A percentile compares a stretch with the other conserved stretches of the same genome.
phyloP scores from a whole-genome alignment of 1,140 invertebrate species.

The Megalopta genalis region DNA sequence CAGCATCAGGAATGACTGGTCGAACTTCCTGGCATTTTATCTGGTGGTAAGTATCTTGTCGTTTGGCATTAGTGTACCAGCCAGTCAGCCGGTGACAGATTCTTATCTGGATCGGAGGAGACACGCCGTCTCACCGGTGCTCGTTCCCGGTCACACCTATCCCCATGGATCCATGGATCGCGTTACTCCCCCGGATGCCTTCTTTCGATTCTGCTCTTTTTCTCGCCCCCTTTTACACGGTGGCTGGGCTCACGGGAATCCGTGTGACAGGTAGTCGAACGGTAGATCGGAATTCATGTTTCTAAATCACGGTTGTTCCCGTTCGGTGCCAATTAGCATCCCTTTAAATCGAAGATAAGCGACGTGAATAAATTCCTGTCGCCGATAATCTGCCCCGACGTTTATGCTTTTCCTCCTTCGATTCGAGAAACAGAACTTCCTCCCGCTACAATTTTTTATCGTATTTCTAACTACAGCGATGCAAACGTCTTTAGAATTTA shows the following conservation, averaged over 20 bases:
- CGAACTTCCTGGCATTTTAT: conserved; percentile 71
- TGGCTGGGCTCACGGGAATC: neutral
- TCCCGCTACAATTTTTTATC: neutral
- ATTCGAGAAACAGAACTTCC: too few species aligned
- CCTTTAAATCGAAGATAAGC: neutral
- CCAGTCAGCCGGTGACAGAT: conserved; percentile 72
- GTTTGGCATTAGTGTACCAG: conserved; percentile 64
- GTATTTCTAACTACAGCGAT: neutral
- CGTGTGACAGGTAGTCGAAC: conserved; percentile 33
- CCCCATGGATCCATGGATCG: conserved; percentile 38
- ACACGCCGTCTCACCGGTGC: conserved; percentile 71
- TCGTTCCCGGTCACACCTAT: conserved; percentile 61
- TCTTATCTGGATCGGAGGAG: conserved; percentile 70
- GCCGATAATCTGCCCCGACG: neutral
- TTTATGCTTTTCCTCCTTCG: neutral
- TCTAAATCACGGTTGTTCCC: neutral
- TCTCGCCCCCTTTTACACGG: conserved; percentile 2
- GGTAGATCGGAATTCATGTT: neutral
- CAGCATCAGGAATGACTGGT: conserved; percentile 60
- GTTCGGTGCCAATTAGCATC: neutral
- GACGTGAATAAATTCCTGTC: neutral
- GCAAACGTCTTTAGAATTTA: too few species aligned
- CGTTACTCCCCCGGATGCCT: conserved; percentile 26
- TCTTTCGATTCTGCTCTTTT: conserved; percentile 1
- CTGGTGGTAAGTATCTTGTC: conserved; percentile 71